Evolutionary conservation across 2,797 vertebrate genomes (phyloP), one percentile per base, ranked within the genome.

Genomic region (Micromesistius poutassou): DNA sequence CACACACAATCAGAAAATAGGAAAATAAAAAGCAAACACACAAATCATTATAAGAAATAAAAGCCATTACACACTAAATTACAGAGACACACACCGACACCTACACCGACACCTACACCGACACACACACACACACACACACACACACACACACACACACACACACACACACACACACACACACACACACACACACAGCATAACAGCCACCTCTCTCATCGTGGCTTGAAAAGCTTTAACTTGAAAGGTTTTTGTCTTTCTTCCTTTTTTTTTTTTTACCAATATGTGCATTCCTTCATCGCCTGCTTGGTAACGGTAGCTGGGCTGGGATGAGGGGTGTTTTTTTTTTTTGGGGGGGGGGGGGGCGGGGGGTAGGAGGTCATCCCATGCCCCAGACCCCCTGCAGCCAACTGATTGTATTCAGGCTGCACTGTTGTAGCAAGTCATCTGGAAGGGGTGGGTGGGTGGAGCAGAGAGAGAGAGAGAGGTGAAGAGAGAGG

Each of bases 251-350:
- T 83, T 88, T 82, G 35, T 73, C 22, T n/a, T n/a, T 38, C 71
- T 82, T 81, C 35, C 35, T 79, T 77, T 74, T 77, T 35, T 74
- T 77, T 35, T 72, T 81, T 77, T 71, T 40, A 76, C 80, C 85
- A 79, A 90, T 87, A 84, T 80, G 62, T 84, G 83, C 91, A 91
- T 92, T 92, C 90, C 83, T 89, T 85, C 74, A 78, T 81, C 82
- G 83, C 87, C 87, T 89, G 89, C 89, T 87, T 90, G 90, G 91
- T 83, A 92, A 91, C 89, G 82, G 85, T 83, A 83, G 90, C 87
- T 85, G 88, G 89, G 87, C 83, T 89, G 75, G 30, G 83, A 86
- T 88, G 90, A 87, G 84, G 87, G 75, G 50, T 82, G 46, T 36
- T 36, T 36, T 36, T 36, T 36, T 36, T 36, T 36, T 33, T 33